Base-by-base conservation (phyloP, 2,113 vertebrate genomes). In the Hemichromis elongatus region DNA sequence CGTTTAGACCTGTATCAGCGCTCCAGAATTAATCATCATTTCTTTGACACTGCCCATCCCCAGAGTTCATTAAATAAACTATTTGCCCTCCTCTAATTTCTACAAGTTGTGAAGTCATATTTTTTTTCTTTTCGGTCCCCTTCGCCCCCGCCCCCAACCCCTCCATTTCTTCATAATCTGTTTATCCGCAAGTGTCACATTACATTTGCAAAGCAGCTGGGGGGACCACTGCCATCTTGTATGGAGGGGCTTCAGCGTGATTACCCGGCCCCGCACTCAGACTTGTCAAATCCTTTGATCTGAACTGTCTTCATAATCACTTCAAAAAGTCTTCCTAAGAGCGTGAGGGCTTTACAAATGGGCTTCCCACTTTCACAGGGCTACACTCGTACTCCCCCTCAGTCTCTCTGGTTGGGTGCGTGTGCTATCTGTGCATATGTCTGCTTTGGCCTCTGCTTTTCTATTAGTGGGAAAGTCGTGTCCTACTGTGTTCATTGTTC, bases 281-380 rank as follows among this genome's bases (percentile, higher is more conserved):
- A 95, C 94, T 95, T 93, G 93, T 96, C 95, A 95, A 92, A 95
- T 93, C 92, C 95, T 96, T 95, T 96, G 95, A 95, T 96, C 95
- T 95, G 93, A 95, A 94, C 91, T 90, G 92, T 94, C 96, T 96
- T 92, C 86, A 92, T 95, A 95, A 95, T 95, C 95, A 95, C 95
- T 95, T 93, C 90, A 92, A 88, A 94, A 96, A 93, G 92, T 93
- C 91, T 93, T 88, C 89, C 87, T 90, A 81, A 75, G 92, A 95
- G 92, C 90, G 91, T 91, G 93, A 95, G 91, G 91, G 93, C 91
- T 94, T 94, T 95, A 86, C 92, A 92, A 47, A 95, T 92, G 86
- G 88, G 63, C 86, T 82, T 88, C 77, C 40, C 86, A 93, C 93
- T 91, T 88, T 63, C 89, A 68, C 85, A 30, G 21, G 28, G 24